Percentiles rank a stretch among this genome's conserved stretches.
Conservation (phyloP, 2,113 vertebrate species). For the Petrocephalus zakoni region DNA sequence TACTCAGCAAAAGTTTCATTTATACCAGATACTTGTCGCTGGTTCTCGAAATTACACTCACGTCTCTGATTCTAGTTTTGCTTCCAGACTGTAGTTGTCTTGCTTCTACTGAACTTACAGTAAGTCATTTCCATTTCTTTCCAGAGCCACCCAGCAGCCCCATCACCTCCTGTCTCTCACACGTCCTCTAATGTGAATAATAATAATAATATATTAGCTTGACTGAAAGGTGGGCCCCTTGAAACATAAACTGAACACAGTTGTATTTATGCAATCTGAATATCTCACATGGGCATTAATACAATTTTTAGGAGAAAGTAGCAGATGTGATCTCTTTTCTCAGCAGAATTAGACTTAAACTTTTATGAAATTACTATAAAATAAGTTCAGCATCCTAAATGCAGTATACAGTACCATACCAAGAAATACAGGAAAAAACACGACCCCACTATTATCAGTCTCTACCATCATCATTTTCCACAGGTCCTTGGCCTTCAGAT, state of each 20-base stretch:
- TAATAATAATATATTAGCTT: neutral
- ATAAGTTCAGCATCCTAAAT: neutral
- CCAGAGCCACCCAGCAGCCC: neutral
- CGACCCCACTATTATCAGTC: conserved; percentile 39
- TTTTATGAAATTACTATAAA: too few relatives aligned
- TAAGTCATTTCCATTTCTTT: neutral
- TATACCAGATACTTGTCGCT: neutral
- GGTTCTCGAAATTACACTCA: neutral
- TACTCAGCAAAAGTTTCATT: neutral
- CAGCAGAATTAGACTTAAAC: too few relatives aligned
- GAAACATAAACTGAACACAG: neutral
- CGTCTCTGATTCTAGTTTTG: neutral
- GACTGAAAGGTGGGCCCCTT: neutral
- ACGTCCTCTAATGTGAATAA: neutral
- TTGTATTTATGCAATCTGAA: neutral
- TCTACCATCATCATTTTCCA: conserved; percentile 47
- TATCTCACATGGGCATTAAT: neutral
- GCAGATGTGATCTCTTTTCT: neutral
- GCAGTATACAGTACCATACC: neutral
- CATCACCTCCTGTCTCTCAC: neutral
- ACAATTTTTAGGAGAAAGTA: neutral
- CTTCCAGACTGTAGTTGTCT: neutral
- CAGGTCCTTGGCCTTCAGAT: conserved; percentile 62
- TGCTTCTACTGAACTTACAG: neutral
- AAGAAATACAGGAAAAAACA: neutral